Percentiles rank a stretch among this genome's conserved stretches.
These are phyloP conservation scores for Varanus salvator DNA, from an alignment of 2,113 vertebrate species.

Conservation along the genomic window DNA sequence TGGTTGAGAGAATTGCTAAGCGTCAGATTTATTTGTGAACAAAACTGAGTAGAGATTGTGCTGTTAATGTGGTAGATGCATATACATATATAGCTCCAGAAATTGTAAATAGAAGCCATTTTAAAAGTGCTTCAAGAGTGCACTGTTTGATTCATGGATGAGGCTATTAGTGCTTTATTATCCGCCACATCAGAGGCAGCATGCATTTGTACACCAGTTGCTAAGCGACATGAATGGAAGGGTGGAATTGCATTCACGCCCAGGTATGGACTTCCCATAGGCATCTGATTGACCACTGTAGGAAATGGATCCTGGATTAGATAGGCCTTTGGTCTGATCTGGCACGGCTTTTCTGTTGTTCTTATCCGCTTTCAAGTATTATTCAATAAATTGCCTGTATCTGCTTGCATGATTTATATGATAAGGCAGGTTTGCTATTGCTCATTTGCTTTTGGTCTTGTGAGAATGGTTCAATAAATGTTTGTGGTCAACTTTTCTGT, in stretches of 20 bases:
- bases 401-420: background rate
- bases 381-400: background rate
- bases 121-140: background rate
- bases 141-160: background rate
- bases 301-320: too few species aligned
- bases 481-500: background rate
- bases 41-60: background rate
- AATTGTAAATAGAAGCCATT: background rate
- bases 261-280: too few species aligned
- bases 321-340: too few species aligned
- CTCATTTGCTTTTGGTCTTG: background rate
- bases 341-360: too few species aligned
- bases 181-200: too few species aligned
- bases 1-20: background rate
- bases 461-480: background rate
- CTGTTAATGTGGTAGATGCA: background rate
- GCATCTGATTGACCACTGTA: too few species aligned
- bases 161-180: too few species aligned
- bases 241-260: too few species aligned
- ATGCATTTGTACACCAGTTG: too few species aligned
- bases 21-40: background rate
- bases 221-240: too few species aligned
- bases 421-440: background rate
- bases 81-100: background rate
- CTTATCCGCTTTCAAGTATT: background rate